Percentiles rank a stretch among this genome's conserved stretches.
Evolutionary conservation across 2,797 vertebrate species (phyloP).

Genomic region (Xerus rutilus): DNA sequence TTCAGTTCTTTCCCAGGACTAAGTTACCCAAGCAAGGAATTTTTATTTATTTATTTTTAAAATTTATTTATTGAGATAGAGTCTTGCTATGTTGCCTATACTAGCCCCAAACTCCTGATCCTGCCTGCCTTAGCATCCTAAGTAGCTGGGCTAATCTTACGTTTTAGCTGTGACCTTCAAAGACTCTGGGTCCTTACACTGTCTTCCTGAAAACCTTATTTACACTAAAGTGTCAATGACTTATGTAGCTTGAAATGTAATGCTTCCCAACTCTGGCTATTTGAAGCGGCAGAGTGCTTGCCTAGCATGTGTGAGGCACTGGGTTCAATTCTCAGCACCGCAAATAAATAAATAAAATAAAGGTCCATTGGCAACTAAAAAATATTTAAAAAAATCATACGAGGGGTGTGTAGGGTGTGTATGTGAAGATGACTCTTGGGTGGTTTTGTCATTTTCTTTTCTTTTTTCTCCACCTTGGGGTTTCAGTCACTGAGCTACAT

Average conservation of each 20-base stretch:
- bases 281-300: too few relatives aligned
- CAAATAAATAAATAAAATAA: too few relatives aligned
- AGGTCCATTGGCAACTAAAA: too few relatives aligned
- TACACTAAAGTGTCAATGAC: slow-evolving; percentile 28
- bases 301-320: too few relatives aligned
- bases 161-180: neutral
- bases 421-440: too few relatives aligned
- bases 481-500: too few relatives aligned
- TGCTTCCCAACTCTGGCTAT: neutral
- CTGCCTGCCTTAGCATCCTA: neutral
- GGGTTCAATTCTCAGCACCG: too few relatives aligned
- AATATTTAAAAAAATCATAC: neutral
- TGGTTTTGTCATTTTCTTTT: too few relatives aligned
- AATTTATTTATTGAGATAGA: neutral
- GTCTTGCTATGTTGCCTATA: neutral
- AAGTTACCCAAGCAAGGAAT: neutral
- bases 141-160: neutral
- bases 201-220: slow-evolving; percentile 48
- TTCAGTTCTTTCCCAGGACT: neutral
- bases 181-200: neutral
- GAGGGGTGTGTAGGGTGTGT: neutral
- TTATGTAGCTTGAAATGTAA: slow-evolving; percentile 1
- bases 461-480: too few relatives aligned
- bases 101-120: neutral
- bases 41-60: neutral